Evolutionary conservation across 2,888 invertebrate species (phyloP).

Genomic region (Exephanes ischioxanthus): DNA sequence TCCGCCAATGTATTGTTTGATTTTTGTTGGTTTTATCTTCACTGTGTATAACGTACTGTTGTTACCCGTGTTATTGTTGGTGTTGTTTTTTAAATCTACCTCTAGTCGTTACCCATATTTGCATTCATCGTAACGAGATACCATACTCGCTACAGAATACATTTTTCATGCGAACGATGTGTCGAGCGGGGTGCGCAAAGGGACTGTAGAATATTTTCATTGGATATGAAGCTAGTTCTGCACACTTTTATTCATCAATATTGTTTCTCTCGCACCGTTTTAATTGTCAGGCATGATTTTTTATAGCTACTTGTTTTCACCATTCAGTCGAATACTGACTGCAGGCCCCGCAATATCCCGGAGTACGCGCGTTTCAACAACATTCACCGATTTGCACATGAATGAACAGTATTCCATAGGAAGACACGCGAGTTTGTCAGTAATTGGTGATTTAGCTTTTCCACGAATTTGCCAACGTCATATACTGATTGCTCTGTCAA

Average conservation of each 20-base stretch:
- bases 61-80: not conserved
- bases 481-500: not conserved
- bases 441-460: not conserved
- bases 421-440: not conserved
- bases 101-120: slow-evolving; percentile 34
- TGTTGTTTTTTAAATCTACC: not conserved
- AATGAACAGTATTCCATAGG: not conserved
- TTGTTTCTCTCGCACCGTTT: slow-evolving; percentile 32
- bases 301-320: slow-evolving; percentile 22
- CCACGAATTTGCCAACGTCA: not conserved
- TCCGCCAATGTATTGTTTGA: not conserved
- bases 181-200: not conserved
- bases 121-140: slow-evolving; percentile 54
- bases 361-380: not conserved
- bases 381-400: not conserved
- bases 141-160: slow-evolving; percentile 18
- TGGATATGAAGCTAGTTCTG: not conserved
- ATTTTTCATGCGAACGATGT: slow-evolving; percentile 53
- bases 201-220: not conserved
- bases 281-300: slow-evolving; percentile 47
- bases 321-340: not conserved
- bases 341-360: no score
- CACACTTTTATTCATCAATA: slow-evolving; percentile 47
- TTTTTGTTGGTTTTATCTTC: not conserved
- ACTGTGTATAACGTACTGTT: not conserved